A percentile compares a stretch with the other conserved stretches of the same genome.
phyloP scores from a whole-genome alignment of 1,140 invertebrate species.

The Drosophila novamexicana region DNA sequence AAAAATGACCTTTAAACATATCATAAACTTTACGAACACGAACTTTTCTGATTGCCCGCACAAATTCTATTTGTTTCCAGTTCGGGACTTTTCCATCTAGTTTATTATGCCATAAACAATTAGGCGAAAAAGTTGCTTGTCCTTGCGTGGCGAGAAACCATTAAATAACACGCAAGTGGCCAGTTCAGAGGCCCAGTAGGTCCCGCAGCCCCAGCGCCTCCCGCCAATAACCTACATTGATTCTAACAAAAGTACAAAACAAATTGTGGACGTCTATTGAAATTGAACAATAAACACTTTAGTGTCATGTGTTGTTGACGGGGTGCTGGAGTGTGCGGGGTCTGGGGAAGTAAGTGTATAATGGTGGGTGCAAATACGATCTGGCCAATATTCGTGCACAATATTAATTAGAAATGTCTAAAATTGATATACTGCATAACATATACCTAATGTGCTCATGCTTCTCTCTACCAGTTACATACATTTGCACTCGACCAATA shows the following conservation, averaged over 20 bases:
- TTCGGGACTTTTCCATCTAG: conserved; percentile 23
- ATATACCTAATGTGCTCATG: too few species aligned
- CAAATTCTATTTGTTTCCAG: conserved; percentile 23
- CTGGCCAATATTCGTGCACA: not conserved
- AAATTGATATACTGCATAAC: too few species aligned
- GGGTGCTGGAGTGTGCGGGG: not conserved
- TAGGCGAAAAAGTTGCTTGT: conserved; percentile 46
- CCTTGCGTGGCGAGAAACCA: conserved; percentile 51
- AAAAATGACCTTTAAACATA: conserved; percentile 22
- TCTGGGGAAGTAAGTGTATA: not conserved
- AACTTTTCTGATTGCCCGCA: conserved; percentile 21
- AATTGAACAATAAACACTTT: conserved; percentile 52
- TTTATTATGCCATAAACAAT: conserved; percentile 57
- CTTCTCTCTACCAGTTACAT: too few species aligned
- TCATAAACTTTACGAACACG: conserved; percentile 31
- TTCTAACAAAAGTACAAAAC: conserved; percentile 25
- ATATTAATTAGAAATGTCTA: not conserved
- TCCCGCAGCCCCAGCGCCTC: too few species aligned
- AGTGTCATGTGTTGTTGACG: conserved; percentile 7
- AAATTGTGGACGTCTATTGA: conserved; percentile 47
- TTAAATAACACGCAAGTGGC: conserved; percentile 53
- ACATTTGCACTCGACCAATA: too few species aligned
- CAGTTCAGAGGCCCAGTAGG: conserved; percentile 5
- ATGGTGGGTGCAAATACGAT: not conserved
- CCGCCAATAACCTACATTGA: not conserved